These are phyloP conservation scores for Pollenia labialis DNA, from an alignment of 2,888 invertebrate genomes.

Conservation along the genomic window DNA sequence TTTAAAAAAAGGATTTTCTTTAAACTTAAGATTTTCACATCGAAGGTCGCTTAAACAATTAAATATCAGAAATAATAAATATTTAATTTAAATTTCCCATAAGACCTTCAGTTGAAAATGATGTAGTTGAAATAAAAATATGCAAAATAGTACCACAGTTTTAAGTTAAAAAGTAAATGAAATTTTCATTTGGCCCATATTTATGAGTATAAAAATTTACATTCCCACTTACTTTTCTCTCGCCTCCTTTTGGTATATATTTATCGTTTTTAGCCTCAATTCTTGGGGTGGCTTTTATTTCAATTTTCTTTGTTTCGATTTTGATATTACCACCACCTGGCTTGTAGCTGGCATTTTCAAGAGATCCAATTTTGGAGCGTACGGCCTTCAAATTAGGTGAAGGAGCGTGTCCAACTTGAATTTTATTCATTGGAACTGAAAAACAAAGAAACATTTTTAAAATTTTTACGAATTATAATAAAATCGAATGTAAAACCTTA, in stretches of 20 bases:
- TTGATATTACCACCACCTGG: slow-evolving; percentile 95
- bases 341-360: slow-evolving; percentile 94
- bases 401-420: slow-evolving; percentile 95
- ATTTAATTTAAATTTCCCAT: neutral
- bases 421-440: slow-evolving; percentile 95
- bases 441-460: slow-evolving; percentile 30
- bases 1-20: no score
- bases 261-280: slow-evolving; percentile 96
- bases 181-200: neutral
- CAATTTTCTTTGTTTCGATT: slow-evolving; percentile 94
- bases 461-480: neutral
- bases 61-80: no score
- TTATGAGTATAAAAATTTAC: neutral
- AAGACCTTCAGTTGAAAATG: slow-evolving; percentile 19
- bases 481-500: neutral
- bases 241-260: slow-evolving; percentile 94
- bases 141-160: neutral
- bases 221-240: slow-evolving; percentile 90
- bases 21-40: no score
- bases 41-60: no score
- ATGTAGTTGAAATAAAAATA: neutral
- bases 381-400: slow-evolving; percentile 96
- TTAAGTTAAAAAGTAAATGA: neutral
- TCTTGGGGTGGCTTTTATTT: slow-evolving; percentile 92
- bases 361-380: slow-evolving; percentile 96